Percentiles rank a stretch among this genome's conserved stretches.
These are phyloP conservation scores for Trissoscelio sp. DNA, from an alignment of 2,888 invertebrate genomes.

Conservation along the genomic window DNA sequence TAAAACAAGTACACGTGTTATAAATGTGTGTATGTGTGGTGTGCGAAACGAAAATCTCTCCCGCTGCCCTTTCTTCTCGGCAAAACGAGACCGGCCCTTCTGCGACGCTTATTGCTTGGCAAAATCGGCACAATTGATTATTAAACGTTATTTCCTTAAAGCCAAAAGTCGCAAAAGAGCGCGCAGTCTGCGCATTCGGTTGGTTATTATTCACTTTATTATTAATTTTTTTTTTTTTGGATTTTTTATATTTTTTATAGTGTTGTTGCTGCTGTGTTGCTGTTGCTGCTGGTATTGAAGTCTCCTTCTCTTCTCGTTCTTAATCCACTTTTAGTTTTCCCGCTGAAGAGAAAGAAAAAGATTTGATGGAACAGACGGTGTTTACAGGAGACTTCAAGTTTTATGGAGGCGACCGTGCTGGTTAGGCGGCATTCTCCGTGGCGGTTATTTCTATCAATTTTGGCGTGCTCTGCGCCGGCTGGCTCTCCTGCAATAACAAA, in stretches of 20 bases:
- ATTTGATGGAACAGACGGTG: slow-evolving; percentile 5
- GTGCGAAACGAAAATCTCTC: slow-evolving; percentile 63
- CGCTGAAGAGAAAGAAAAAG: background rate
- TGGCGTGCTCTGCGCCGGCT: slow-evolving; percentile 85
- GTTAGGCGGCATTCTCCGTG: slow-evolving; percentile 86
- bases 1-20: slow-evolving; percentile 16
- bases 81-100: slow-evolving; percentile 50
- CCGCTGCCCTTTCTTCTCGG: slow-evolving; percentile 50
- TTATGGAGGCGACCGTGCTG: slow-evolving; percentile 72
- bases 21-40: background rate
- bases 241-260: slow-evolving; percentile 73
- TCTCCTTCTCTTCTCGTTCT: slow-evolving; percentile 40
- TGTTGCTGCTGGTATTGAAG: slow-evolving; percentile 73
- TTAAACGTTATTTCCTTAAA: slow-evolving; percentile 9
- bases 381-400: slow-evolving; percentile 6
- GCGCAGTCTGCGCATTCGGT: slow-evolving; percentile 33
- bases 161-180: slow-evolving; percentile 61
- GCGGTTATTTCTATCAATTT: slow-evolving; percentile 79
- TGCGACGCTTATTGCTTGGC: slow-evolving; percentile 50
- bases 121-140: slow-evolving; percentile 13
- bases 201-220: slow-evolving; percentile 73
- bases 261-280: slow-evolving; percentile 74
- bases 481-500: slow-evolving; percentile 83
- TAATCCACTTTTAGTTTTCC: background rate
- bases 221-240: slow-evolving; percentile 72